Percentiles rank a stretch among this genome's conserved stretches.
Evolutionary conservation across 2,113 vertebrate genomes (phyloP).

Genomic region (Dasypus novemcinctus): DNA sequence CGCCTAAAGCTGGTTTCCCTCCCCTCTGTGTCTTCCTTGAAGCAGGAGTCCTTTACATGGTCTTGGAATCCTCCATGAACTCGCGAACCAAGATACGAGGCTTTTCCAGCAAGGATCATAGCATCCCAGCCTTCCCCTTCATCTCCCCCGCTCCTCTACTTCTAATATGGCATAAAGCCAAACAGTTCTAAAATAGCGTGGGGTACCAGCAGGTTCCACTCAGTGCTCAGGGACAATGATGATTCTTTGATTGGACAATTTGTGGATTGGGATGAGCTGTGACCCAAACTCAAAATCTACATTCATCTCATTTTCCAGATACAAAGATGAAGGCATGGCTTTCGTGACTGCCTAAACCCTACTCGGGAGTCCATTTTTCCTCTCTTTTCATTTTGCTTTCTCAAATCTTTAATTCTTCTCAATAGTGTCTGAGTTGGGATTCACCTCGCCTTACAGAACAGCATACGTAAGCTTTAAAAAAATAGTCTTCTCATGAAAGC

Average conservation of each 20-base stretch:
- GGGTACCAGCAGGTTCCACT: background rate
- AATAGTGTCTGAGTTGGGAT: background rate
- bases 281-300: background rate
- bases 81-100: background rate
- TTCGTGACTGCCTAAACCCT: background rate
- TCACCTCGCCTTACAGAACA: constrained; percentile 1
- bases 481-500: background rate
- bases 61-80: background rate
- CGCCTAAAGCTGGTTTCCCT: background rate
- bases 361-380: background rate
- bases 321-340: background rate
- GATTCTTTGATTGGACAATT: background rate
- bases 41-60: background rate
- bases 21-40: background rate
- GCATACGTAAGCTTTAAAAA: background rate
- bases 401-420: background rate
- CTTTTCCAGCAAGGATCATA: background rate
- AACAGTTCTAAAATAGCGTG: background rate
- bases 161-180: background rate
- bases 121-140: background rate
- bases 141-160: background rate
- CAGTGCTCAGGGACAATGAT: background rate
- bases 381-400: background rate
- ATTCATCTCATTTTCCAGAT: background rate
- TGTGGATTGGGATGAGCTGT: background rate